Percentiles rank a stretch among this genome's conserved stretches.
Evolutionary conservation across 2,797 vertebrate species (phyloP).

Genomic region (Anguilla pacifica): DNA sequence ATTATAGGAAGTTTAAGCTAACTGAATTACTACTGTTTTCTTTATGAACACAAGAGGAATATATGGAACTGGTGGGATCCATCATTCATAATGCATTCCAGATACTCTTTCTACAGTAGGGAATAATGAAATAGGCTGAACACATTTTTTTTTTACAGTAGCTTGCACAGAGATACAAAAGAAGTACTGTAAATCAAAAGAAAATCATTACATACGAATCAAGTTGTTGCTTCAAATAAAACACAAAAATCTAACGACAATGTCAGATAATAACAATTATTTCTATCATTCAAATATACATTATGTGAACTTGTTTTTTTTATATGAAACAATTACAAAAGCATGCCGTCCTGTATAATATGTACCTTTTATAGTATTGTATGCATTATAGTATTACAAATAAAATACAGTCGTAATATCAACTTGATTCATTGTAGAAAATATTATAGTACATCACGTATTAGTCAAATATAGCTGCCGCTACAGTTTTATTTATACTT

Average conservation of each 20-base stretch:
- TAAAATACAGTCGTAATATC: not conserved
- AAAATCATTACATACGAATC: not conserved
- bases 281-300: not conserved
- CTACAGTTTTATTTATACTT: not conserved
- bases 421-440: not conserved
- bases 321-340: not conserved
- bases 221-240: not conserved
- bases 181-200: not conserved
- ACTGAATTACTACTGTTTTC: conserved; percentile 20
- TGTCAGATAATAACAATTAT: not conserved
- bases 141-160: not conserved
- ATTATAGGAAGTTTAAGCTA: conserved; percentile 23
- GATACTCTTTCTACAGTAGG: conserved; percentile 12
- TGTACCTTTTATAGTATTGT: not conserved
- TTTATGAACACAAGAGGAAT: conserved; percentile 12
- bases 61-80: not conserved
- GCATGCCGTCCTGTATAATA: not conserved
- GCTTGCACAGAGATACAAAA: not conserved
- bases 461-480: not conserved
- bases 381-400: not conserved
- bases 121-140: not conserved
- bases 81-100: conserved; percentile 19
- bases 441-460: not conserved
- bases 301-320: not conserved
- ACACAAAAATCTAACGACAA: not conserved